Evolutionary conservation across 2,797 vertebrate species (phyloP), one percentile per base, ranked within the genome.

Genomic region (Coregonus sp.): DNA sequence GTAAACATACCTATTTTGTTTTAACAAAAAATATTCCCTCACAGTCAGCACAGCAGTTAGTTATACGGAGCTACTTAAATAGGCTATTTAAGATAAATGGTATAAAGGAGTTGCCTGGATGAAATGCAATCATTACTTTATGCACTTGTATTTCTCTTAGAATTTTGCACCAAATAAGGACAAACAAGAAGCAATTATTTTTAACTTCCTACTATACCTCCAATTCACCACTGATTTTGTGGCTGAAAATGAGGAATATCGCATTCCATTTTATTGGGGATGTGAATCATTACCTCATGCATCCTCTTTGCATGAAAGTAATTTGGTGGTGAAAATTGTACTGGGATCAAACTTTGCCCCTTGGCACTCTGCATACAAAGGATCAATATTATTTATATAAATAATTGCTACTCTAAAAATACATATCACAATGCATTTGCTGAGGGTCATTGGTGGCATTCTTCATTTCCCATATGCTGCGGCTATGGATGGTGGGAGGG

Each of bases 81-180:
- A 25, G 20, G 2, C 59, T 25, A 25, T 63, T 63, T 63, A 59
- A 59, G 56, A 59, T 59, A 20, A 20, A 59, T 2, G 9, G n/a
- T 63, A 63, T 63, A 25, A 25, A 51, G 20, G 12, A 71, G 14
- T 73, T 74, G 54, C 29, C 54, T 18, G 65, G 59, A 29, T 69
- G 59, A 73, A 80, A 79, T 61, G 16, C 5, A 52, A 67, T 80
- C 75, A 75, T 84, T 77, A 82, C 65, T 78, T 73, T 9, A 63
- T 71, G 33, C 9, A 25, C 20, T 25, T 9, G n/a, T 63, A 11
- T 63, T 63, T 12, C 59, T 70, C 61, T 82, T 80, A 78, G 50
- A 68, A 78, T 82, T 54, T 66, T 25, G 74, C 7, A 54, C 65
- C 50, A 69, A 47, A 80, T 66, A 25, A 40, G 68, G 37, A 67